phyloP scores from a whole-genome alignment of 2,113 vertebrate species.

The Aegithalos caudatus region DNA sequence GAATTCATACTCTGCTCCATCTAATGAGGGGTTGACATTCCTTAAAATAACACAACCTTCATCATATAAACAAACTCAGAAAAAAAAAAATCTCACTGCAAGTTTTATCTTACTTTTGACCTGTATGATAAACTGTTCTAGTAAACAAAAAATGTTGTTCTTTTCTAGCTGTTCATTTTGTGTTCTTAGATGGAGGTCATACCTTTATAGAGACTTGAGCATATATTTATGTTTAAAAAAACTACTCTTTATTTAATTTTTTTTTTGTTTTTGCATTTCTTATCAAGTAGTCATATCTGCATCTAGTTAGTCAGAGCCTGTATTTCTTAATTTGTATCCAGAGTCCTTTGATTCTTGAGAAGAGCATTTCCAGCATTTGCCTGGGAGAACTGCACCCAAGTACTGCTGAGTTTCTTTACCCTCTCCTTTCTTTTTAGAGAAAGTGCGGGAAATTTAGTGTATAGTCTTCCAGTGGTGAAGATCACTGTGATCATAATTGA shows the following conservation, averaged over 20 bases:
- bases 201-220: not conserved
- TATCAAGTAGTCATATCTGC: not conserved
- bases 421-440: not conserved
- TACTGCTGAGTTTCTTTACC: not conserved
- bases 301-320: not conserved
- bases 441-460: not conserved
- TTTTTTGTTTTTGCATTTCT: not conserved
- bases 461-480: not conserved
- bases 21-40: not conserved
- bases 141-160: not conserved
- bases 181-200: not conserved
- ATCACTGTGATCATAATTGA: not conserved
- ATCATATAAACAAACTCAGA: not conserved
- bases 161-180: not conserved
- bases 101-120: not conserved
- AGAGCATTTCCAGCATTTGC: not conserved
- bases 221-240: not conserved
- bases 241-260: not conserved
- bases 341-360: not conserved
- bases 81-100: not conserved
- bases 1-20: not conserved
- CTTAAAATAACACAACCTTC: slow-evolving; percentile 9
- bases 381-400: not conserved
- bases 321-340: not conserved
- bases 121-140: not conserved